Percentiles rank a stretch among this genome's conserved stretches.
Conservation (phyloP, 2,797 vertebrate genomes). For the Megalops cyprinoides region DNA sequence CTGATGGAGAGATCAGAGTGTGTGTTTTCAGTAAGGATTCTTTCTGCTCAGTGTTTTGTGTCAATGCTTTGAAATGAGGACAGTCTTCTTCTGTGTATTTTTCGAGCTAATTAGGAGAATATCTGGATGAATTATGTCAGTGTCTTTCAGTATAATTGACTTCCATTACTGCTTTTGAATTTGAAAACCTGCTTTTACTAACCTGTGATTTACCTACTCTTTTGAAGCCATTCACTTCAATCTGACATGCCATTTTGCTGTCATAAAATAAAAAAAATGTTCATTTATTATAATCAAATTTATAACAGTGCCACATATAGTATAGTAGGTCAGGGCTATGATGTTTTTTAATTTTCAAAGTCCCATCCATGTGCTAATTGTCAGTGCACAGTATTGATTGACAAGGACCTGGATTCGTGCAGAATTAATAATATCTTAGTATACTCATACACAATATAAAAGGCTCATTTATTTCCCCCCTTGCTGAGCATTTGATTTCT, state of each 20-base stretch:
- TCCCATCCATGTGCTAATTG: constrained; percentile 80
- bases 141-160: constrained; percentile 63
- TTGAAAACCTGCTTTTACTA: constrained; percentile 70
- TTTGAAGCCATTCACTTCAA: constrained; percentile 60
- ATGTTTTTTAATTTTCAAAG: constrained; percentile 81
- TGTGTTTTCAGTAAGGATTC: constrained; percentile 31
- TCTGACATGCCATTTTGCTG: constrained; percentile 69
- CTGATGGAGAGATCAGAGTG: constrained; percentile 29
- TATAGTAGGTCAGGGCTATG: constrained; percentile 81
- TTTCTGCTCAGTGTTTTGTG: constrained; percentile 38
- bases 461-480: constrained; percentile 78
- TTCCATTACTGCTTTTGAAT: constrained; percentile 72
- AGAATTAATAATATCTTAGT: constrained; percentile 83
- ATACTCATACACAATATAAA: constrained; percentile 79
- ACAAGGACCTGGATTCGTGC: constrained; percentile 79
- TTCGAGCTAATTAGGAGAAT: constrained; percentile 55
- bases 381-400: constrained; percentile 78
- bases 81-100: constrained; percentile 45
- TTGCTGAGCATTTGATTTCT: constrained; percentile 74
- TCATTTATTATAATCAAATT: constrained; percentile 78
- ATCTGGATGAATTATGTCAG: constrained; percentile 43
- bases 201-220: constrained; percentile 66
- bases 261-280: constrained; percentile 77
- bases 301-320: constrained; percentile 69
- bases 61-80: constrained; percentile 51